Evolutionary conservation across 92 coral and sea anemone species (phyloP), one percentile per base, ranked within the genome.

Genomic region (Porites rus): DNA sequence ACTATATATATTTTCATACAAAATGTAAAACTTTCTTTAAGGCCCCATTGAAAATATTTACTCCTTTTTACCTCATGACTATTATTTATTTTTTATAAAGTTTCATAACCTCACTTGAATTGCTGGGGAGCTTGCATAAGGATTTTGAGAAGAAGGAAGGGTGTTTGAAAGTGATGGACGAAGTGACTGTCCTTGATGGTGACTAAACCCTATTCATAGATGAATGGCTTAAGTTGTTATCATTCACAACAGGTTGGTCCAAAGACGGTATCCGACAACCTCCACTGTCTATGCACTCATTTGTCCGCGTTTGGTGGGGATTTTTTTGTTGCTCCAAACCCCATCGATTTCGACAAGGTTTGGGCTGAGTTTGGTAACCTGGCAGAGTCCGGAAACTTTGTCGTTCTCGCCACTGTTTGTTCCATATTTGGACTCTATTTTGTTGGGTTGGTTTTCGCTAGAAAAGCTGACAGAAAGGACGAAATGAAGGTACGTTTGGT

Each of bases 281-380:
- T 94, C 43, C 98, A 94, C 22, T 94, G 98, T 56, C 90, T 94
- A 5, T 94, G 98, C 61, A 94, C 92, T 20, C 98, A 94, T 82
- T 86, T 94, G n/a, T 94, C 98, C 14, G 94, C 98, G 31, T 94
- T 94, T 80, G 98, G 98, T 8, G 98, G 98, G 8, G 98, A 94
- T 78, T 94, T 94, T 86, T 82, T 94, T 28, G 98, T 94, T 25
- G 96, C 98, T 18, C 98, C 98, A 56, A 94, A 94, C 66, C 98
- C 98, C 21, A 94, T 94, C 70, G 98, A 94, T 51, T 94, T 94
- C 50, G 98, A 94, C 78, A 92, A 94, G 77, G 98, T 94, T 12
- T 94, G 91, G 84, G 95, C 98, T 62, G 96, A 89, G 85, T 94
- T 94, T 86, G 98, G 94, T 16, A 92, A 89, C 51, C 89, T 94